phyloP scores from a whole-genome alignment of 2,888 invertebrate species.

The Idaea aversata region DNA sequence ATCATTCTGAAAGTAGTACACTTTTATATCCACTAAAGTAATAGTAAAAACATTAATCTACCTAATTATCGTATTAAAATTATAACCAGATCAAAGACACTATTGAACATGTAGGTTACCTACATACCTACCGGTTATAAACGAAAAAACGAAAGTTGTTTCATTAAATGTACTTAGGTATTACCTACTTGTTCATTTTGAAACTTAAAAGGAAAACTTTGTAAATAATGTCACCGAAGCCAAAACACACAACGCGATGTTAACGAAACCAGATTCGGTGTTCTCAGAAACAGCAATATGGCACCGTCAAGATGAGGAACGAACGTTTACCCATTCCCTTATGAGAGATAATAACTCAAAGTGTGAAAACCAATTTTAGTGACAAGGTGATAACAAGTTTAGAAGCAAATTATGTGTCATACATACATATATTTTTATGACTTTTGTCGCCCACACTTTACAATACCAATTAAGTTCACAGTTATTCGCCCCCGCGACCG shows the following conservation, averaged over 20 bases:
- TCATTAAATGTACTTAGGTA: not conserved
- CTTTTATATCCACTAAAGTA: not conserved
- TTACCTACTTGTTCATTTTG: not conserved
- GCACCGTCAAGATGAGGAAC: not conserved
- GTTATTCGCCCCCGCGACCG: not conserved
- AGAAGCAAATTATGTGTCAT: not conserved
- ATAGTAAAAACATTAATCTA: no score
- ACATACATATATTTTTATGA: not conserved
- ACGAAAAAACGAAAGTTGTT: not conserved
- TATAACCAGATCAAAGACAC: no score
- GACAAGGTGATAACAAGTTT: slow-evolving; percentile 1
- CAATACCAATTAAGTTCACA: not conserved
- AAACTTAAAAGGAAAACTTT: not conserved
- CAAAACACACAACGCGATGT: not conserved
- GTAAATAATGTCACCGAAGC: not conserved
- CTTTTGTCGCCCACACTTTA: not conserved
- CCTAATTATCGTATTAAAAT: no score
- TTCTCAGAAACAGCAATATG: not conserved
- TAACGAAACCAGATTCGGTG: not conserved
- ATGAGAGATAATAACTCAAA: not conserved
- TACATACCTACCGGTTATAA: not conserved
- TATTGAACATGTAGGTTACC: no score
- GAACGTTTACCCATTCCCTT: not conserved
- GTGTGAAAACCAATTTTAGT: not conserved
- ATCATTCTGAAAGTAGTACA: not conserved